phyloP scores from a whole-genome alignment of 2,888 invertebrate species.

The Pandemis heparana region DNA sequence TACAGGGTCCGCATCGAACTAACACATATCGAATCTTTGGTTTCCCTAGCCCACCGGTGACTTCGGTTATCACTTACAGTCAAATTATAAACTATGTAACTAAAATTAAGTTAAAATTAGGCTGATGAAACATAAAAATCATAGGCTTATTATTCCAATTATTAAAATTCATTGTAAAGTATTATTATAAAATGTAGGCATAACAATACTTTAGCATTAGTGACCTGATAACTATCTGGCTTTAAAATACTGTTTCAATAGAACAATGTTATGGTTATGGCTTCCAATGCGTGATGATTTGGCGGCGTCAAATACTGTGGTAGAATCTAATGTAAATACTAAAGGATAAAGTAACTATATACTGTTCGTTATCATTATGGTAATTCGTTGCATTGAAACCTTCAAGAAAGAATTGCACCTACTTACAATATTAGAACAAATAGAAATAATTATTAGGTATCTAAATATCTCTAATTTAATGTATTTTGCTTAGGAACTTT shows the following conservation, averaged over 20 bases:
- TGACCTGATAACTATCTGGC: not conserved
- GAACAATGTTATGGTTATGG: slow-evolving; percentile 25
- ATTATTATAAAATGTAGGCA: slow-evolving; percentile 38
- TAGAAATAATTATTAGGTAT: slow-evolving; percentile 69
- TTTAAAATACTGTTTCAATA: slow-evolving; percentile 35
- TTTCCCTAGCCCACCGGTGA: slow-evolving; percentile 82
- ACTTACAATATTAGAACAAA: slow-evolving; percentile 72
- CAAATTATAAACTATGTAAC: slow-evolving; percentile 35
- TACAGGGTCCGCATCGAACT: slow-evolving; percentile 73
- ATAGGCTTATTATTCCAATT: slow-evolving; percentile 62
- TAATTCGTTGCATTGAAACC: slow-evolving; percentile 84
- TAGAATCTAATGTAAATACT: slow-evolving; percentile 42
- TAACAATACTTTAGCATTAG: slow-evolving; percentile 4
- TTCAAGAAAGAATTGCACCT: slow-evolving; percentile 71
- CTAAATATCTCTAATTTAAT: slow-evolving; percentile 54
- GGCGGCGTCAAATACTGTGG: slow-evolving; percentile 34
- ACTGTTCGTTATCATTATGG: slow-evolving; percentile 65
- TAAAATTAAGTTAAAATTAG: slow-evolving; percentile 52
- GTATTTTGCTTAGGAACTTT: slow-evolving; percentile 81
- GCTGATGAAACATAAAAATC: slow-evolving; percentile 71
- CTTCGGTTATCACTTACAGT: slow-evolving; percentile 64
- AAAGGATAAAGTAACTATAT: slow-evolving; percentile 45
- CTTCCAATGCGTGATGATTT: slow-evolving; percentile 33
- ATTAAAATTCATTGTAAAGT: slow-evolving; percentile 45
- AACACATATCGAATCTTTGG: slow-evolving; percentile 79